A percentile compares a stretch with the other conserved stretches of the same genome.
Evolutionary conservation across 2,113 vertebrate species (phyloP).

Genomic region (Neogale vison): DNA sequence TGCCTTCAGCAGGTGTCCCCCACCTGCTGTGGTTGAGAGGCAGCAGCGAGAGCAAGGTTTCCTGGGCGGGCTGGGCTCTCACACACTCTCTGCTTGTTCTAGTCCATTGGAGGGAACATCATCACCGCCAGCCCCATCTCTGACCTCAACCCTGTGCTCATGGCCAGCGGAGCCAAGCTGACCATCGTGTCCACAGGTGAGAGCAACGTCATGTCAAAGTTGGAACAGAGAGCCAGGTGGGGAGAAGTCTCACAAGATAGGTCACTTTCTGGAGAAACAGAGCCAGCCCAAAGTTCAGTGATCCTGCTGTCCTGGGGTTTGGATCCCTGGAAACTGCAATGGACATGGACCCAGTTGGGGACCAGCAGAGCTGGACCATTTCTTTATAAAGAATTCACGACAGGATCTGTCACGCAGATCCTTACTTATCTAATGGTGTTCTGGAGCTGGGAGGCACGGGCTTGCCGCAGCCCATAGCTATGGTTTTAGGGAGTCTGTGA

Average conservation of each 20-base stretch:
- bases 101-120: slow-evolving; percentile 97
- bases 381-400: not conserved
- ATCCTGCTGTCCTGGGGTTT: not conserved
- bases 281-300: not conserved
- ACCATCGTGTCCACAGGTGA: slow-evolving; percentile 91
- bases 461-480: not conserved
- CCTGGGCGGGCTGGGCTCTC: not conserved
- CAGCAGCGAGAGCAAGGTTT: not conserved
- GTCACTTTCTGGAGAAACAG: not conserved
- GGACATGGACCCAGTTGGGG: not conserved
- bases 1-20: not conserved
- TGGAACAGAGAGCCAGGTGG: not conserved
- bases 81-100: slow-evolving; percentile 38
- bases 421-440: not conserved
- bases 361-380: not conserved
- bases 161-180: slow-evolving; percentile 91
- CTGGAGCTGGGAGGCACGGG: not conserved
- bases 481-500: not conserved
- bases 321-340: not conserved
- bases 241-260: not conserved
- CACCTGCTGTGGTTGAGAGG: not conserved
- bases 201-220: not conserved
- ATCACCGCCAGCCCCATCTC: slow-evolving; percentile 99
- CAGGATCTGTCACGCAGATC: not conserved
- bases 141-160: slow-evolving; percentile 97